Base-by-base conservation (phyloP, 2,113 vertebrate species). In the Bettongia penicillata region DNA sequence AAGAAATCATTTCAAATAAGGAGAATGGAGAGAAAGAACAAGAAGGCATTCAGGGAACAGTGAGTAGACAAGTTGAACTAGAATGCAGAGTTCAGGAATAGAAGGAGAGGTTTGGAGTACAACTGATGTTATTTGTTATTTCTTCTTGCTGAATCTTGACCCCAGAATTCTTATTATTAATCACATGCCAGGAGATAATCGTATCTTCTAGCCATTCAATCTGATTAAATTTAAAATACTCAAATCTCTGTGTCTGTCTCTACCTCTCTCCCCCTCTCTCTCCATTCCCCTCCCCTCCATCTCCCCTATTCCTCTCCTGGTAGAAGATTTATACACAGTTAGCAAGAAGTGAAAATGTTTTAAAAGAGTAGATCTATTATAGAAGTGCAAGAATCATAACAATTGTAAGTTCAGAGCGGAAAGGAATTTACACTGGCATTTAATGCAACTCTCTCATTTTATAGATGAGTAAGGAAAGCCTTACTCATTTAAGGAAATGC, bases 201-300 rank as follows among this genome's bases (percentile, higher is more conserved):
- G 53, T 55, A 91, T 84, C 37, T 3, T 93, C 51, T 57, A 95
- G 51, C 26, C 94, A 19, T 91, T 95, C 28, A 89, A 10, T 48
- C 91, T 94, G 37, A 28, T 96, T 22, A 43, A 61, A 95, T 94
- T 94, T 96, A 95, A 95, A 95, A 49, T 92, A 31, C 48, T 68
- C n/a, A 94, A 47, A 92, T 94, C 90, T 94, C 23, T 89, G 11
- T 57, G 0, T 37, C 37, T 22, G 0, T n/a, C 37, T 77, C 31
- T n/a, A 9, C 22, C 14, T 77, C 37, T 77, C 11, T 68, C 31
- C 28, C 3, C 14, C 55, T 37, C 57, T 37, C 12, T 14, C 31
- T 37, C 31, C 2, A 31, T 19, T 8, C 3, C 12, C 3, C 24
- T 16, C 31, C 10, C 10, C 10, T 28, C 57, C 12, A 14, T 68